Evolutionary conservation across 1,140 invertebrate species (phyloP), one percentile per base, ranked within the genome.

Genomic region (Oedothorax gibbosus): DNA sequence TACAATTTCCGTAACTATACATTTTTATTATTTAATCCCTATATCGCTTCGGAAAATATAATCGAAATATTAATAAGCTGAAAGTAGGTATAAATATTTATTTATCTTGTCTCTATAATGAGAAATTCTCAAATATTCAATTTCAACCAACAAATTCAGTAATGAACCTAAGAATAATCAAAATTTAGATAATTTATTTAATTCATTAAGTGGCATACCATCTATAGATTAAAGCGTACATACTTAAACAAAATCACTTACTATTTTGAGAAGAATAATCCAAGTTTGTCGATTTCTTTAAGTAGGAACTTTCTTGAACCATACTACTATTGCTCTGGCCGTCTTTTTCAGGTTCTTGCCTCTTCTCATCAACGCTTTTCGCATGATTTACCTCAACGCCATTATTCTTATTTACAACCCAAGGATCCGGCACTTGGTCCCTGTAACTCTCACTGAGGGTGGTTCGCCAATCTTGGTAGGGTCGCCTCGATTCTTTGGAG

Each of bases 371-470:
- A 6, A 75, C 18, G 8, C 15, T 20, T 49, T 62, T 35, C 2
- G 3, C 49, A 68, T 56, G 56, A 8, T 66, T 66, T 8, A 53
- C 49, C 7, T 82, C 79, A 35, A 35, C 11, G 7, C 35, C 10
- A 21, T 21, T 71, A 53, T n/a, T 51, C 21, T 81, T 81, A 35
- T 35, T 35, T 35, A 35, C 35, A 35, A 35, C 35, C 80, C 80
- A 82, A 15, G 18, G 15, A 21, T 82, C 80, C 4, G 77, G 4
- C 35, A 18, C 62, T 66, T 84, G 81, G 12, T 84, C 81, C 51
- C 81, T 75, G 21, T 84, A 84, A 66, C 81, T 84, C 57, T 84
- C 81, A 75, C 81, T 84, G 4, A 84, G 72, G 0, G 60, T 21
- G 4, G 72, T 57, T 7, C 81, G 57, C 81, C 81, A 84, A 7